These are phyloP conservation scores for Periphyllus acericola DNA, from an alignment of 2,888 invertebrate genomes.

Conservation along the genomic window DNA sequence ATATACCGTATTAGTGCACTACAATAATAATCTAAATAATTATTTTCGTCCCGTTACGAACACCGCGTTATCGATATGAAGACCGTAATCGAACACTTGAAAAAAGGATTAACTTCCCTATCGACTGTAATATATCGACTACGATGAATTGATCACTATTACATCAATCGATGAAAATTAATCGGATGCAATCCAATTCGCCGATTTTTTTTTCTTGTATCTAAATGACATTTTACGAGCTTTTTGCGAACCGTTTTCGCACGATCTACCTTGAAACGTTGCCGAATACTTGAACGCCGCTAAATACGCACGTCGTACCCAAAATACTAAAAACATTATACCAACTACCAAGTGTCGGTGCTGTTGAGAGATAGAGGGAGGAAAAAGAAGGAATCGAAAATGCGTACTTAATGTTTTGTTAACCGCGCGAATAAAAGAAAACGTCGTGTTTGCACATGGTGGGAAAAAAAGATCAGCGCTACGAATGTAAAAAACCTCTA, in stretches of 20 bases:
- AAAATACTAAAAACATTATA: neutral
- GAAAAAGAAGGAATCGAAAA: neutral
- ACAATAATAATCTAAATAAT: neutral
- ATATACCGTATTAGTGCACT: neutral
- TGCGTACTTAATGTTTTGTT: neutral
- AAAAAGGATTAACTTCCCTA: neutral
- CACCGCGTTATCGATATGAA: neutral
- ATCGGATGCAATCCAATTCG: too few relatives aligned
- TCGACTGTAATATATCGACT: neutral
- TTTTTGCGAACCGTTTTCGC: neutral
- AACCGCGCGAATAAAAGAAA: neutral
- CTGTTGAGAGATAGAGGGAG: neutral
- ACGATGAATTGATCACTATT: neutral
- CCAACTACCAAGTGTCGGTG: neutral
- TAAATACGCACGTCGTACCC: neutral
- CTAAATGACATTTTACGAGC: neutral
- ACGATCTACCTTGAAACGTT: neutral
- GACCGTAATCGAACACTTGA: neutral
- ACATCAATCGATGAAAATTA: neutral
- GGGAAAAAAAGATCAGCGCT: neutral
- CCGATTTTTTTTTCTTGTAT: neutral
- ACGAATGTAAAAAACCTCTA: neutral
- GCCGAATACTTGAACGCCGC: neutral
- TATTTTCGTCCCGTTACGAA: neutral
- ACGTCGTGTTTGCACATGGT: neutral